Conservation (phyloP, 2,797 vertebrate species). For the Enteromius fasciolatus region DNA sequence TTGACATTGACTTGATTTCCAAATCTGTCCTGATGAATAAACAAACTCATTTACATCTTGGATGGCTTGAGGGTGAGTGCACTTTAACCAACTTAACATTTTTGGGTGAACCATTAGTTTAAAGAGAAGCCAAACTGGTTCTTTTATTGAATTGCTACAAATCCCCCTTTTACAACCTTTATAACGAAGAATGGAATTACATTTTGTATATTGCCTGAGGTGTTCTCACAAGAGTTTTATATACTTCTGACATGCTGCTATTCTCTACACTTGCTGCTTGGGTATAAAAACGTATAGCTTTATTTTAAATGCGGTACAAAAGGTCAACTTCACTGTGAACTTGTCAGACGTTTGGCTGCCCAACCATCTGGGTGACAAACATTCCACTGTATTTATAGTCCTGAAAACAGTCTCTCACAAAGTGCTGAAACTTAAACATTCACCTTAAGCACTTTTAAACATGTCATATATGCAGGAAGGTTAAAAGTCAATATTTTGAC, state of each 20-base stretch:
- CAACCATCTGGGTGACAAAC: constrained; percentile 33
- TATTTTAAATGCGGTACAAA: constrained; percentile 38
- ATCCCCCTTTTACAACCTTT: not conserved
- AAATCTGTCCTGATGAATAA: not conserved
- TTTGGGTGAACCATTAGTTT: not conserved
- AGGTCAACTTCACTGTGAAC: constrained; percentile 35
- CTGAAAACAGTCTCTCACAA: constrained; percentile 37
- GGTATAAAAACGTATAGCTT: constrained; percentile 29
- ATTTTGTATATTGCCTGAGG: not conserved
- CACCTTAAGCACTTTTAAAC: constrained; percentile 3
- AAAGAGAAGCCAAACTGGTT: not conserved
- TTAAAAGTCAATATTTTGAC: constrained; percentile 2
- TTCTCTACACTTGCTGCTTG: not conserved
- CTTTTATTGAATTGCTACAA: not conserved
- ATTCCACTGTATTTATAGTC: constrained; percentile 45
- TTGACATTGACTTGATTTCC: too few species aligned
- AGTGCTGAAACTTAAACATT: constrained; percentile 34
- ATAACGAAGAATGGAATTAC: not conserved
- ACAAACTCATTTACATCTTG: not conserved
- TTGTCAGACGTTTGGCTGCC: constrained; percentile 36
- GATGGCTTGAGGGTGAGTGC: not conserved
- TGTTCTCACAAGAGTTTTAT: not conserved
- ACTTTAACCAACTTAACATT: not conserved
- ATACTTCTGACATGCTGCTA: not conserved
- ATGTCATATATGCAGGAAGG: not conserved